Conservation (phyloP, 2,113 vertebrate genomes). For the Albula goreensis region DNA sequence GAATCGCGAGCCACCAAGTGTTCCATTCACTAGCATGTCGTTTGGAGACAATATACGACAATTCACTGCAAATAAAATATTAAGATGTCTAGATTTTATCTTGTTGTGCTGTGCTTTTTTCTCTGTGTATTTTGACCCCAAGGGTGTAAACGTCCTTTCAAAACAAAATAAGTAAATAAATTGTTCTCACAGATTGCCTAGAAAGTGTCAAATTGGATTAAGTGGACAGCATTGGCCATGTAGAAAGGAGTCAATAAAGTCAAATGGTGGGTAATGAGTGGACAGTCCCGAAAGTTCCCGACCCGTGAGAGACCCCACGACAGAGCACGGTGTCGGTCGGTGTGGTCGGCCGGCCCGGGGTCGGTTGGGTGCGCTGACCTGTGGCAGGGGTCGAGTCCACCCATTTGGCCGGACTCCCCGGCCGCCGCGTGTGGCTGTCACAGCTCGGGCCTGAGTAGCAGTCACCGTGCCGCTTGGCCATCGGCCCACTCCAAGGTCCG, state of each 20-base stretch:
- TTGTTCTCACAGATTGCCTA: neutral
- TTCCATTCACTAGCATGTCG: neutral
- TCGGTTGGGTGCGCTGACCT: constrained; percentile 61
- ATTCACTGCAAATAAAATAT: neutral
- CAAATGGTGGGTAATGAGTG: neutral
- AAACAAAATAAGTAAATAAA: neutral
- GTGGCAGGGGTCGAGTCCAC: constrained; percentile 66
- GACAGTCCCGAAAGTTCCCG: constrained; percentile 11
- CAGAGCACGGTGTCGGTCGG: constrained; percentile 59
- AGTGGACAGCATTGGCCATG: neutral
- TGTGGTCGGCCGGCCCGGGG: neutral
- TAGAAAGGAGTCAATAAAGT: neutral
- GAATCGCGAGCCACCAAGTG: neutral
- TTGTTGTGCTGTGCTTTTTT: neutral
- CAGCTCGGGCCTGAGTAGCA: constrained; percentile 60
- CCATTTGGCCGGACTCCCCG: constrained; percentile 62
- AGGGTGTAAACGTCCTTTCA: neutral
- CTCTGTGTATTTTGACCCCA: neutral
- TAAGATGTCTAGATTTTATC: neutral
- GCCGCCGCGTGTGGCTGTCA: constrained; percentile 58
- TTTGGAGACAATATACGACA: neutral
- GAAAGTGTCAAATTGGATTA: neutral
- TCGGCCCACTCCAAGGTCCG: constrained; percentile 61
- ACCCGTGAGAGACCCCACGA: constrained; percentile 51
- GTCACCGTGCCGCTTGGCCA: constrained; percentile 66